A percentile compares a stretch with the other conserved stretches of the same genome.
Conservation (phyloP, 1,140 invertebrate species). For the Brachionus rotundiformis region DNA sequence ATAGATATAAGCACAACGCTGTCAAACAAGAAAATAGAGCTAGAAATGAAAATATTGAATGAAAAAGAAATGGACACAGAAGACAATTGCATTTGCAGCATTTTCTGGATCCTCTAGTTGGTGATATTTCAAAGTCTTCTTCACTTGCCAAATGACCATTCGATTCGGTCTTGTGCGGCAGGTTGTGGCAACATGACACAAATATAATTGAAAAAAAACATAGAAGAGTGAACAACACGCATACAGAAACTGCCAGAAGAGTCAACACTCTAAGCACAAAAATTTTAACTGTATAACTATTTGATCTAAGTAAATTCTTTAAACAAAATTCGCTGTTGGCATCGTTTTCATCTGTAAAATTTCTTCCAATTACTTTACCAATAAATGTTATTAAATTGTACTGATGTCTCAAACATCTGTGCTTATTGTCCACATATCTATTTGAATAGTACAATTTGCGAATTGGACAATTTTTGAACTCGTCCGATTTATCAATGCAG, state of each 20-base stretch:
- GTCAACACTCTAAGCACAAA: slow-evolving; percentile 19
- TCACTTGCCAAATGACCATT: slow-evolving; percentile 16
- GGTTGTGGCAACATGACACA: slow-evolving; percentile 28
- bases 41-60: slow-evolving; percentile 45
- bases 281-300: slow-evolving; percentile 36
- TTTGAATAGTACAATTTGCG: slow-evolving; percentile 36
- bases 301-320: slow-evolving; percentile 25
- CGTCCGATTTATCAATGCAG: slow-evolving; percentile 41
- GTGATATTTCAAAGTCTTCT: slow-evolving; percentile 30
- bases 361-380: slow-evolving; percentile 8
- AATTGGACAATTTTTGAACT: slow-evolving; percentile 50
- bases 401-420: slow-evolving; percentile 40
- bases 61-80: slow-evolving; percentile 45
- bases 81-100: slow-evolving; percentile 50
- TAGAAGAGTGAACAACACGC: slow-evolving; percentile 19
- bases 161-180: not conserved
- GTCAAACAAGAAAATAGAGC: slow-evolving; percentile 6
- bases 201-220: slow-evolving; percentile 22
- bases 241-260: not conserved
- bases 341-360: slow-evolving; percentile 27
- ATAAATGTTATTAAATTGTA: slow-evolving; percentile 45
- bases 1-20: slow-evolving; percentile 1
- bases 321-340: slow-evolving; percentile 32
- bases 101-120: not conserved
- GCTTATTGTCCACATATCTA: slow-evolving; percentile 39